Base-by-base conservation (phyloP, 2,888 invertebrate species). In the Diplazon laetatorius region DNA sequence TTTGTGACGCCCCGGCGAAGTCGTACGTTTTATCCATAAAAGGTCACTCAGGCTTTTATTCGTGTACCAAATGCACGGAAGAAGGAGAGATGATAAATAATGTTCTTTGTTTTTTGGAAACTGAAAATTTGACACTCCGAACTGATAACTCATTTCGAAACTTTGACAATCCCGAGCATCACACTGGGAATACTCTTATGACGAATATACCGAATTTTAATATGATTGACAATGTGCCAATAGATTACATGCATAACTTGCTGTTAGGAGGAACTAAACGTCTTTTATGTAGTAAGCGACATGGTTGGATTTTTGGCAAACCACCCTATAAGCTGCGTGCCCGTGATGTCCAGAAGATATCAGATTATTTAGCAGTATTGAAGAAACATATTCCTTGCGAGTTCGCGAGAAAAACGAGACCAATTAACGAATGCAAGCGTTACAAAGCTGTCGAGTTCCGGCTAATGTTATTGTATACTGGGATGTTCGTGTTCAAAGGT, bases 371-470 rank as follows among this genome's bases (percentile, higher is more conserved):
- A 39, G 39, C 46, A 8, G 22, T 42, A 9, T 35, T 82, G 48
- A 77, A 48, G 59, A 66, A 55, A 37, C 35, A 72, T 72, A 79
- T 82, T 44, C 85, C 85, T 22, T 78, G 74, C 42, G 84, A 85
- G 44, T 85, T 85, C 73, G 78, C 74, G 20, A 74, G 85, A 39
- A 82, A 83, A 44, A 80, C 83, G 14, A 60, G 83, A 35, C 42
- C 76, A 14, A 59, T 85, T 20, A 48, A 75, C 22, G 76, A 80
- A 55, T 75, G 83, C 22, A 76, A 78, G 35, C 20, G 78, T 25
- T 83, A 75, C 46, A 83, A 83, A 50, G 78, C 80, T 10, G 82
- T 82, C 22, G 82, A 85, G 72, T 78, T 82, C n/a, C 66, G 82
- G 60, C 68, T 66, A 39, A 74, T 80, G 57, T 62, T 82, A 22